Evolutionary conservation across 2,797 vertebrate species (phyloP), one percentile per base, ranked within the genome.

Genomic region (Prunella strophiata): DNA sequence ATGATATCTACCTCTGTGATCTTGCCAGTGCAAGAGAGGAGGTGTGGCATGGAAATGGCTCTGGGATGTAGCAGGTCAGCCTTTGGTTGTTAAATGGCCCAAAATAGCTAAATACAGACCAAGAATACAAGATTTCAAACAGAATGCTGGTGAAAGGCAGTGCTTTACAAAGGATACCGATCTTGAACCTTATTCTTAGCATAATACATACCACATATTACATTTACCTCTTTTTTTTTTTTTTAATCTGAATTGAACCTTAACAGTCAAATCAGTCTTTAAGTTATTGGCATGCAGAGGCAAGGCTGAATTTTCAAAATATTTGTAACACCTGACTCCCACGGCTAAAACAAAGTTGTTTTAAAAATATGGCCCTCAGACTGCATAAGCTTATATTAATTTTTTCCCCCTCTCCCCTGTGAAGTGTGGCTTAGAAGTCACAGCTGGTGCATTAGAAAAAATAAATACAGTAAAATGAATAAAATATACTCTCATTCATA

Each of bases 401-500:
- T 74, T 38, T 6, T 2, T 2, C 3, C 19, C 20, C 7, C 10
- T 21, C 32, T 36, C 20, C 42, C 45, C 13, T 40, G 19, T 93
- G 80, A 96, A 96, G 47, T 62, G 95, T 59, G 59, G 75, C 72
- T 92, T 96, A 22, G 30, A 92, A 98, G 71, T 91, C 97, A 97
- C 97, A 97, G 81, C 92, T 93, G 96, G 96, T 86, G 91, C 88
- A 96, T 97, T 96, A 97, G 75, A 93, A 97, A 97, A 97, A 97
- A 96, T 91, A 97, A 97, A 98, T 98, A 97, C 74, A 97, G 96
- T 97, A 97, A 98, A 98, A 98, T 97, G 93, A 97, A 97, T 97
- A 97, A 98, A 97, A 98, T 98, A 97, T 97, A 97, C 94, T 97
- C 96, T 94, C 97, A 97, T 97, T 98, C 97, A 94, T 94, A 96